Base-by-base conservation (phyloP, 1,140 invertebrate genomes). In the Octopus bimaculoides region DNA sequence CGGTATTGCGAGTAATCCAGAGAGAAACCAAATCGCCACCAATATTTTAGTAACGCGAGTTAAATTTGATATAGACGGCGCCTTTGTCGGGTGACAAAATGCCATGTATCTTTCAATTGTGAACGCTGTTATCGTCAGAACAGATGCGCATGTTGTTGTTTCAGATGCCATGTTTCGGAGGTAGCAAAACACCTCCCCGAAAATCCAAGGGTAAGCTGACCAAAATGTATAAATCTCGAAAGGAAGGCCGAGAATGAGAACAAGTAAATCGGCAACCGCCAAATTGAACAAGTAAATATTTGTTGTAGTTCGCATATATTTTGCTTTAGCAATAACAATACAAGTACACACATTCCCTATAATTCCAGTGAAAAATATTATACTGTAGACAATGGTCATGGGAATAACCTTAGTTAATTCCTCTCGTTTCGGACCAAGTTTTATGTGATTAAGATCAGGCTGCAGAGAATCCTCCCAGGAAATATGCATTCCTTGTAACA, bases 281-380 rank as follows among this genome's bases (percentile, higher is more conserved):
- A 99, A 91, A 87, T 94, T 95, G 88, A 97, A 98, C 73, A 98
- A 91, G 87, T 98, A 98, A 85, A 95, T 97, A 88, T 98, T 98
- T 54, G 93, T 93, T 6, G 91, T 90, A 5, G 92, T 92, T 83
- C 92, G 91, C 92, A 92, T 92, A 78, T 84, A 85, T 76, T 87
- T 89, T 77, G 88, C 89, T 77, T 84, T 85, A 4, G 82, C 82
- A 52, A 89, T 88, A 8, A 89, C 88, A 56, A 88, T 80, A 77
- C 88, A 89, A 14, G 88, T 89, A 78, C 83, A 88, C 20, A 88
- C 82, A 81, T 89, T 89, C 10, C 88, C 88, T 10, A 88, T 76
- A 14, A 88, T 76, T 54, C 88, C 88, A 7, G 85, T 84, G 7
- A 88, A 54, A 54, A 89, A 84, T 73, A 89, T 86, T 26, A 88